Evolutionary conservation across 2,888 invertebrate species (phyloP).

Genomic region (Eudasyphora cyanicolor): DNA sequence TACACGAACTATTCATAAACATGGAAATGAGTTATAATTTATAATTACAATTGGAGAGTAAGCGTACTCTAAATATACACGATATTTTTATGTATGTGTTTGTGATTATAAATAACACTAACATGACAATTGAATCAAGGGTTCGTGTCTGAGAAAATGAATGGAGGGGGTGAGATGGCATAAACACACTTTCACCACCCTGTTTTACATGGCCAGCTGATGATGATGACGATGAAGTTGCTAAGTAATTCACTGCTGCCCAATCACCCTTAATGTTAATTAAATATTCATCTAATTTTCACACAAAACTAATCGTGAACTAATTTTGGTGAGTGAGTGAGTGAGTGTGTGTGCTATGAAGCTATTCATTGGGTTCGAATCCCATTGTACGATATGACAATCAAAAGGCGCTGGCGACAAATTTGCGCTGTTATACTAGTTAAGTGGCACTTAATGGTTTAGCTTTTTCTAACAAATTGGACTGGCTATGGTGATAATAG

Average conservation of each 20-base stretch:
- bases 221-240: neutral
- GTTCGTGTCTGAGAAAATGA: neutral
- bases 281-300: neutral
- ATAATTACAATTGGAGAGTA: neutral
- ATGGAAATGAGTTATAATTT: conserved; percentile 7
- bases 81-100: neutral
- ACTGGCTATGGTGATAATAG: neutral
- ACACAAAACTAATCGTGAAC: neutral
- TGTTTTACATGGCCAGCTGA: neutral
- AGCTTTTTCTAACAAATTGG: neutral
- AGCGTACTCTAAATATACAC: neutral
- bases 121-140: neutral
- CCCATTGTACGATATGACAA: too few species aligned
- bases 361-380: too few species aligned
- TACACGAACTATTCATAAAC: neutral
- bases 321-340: neutral
- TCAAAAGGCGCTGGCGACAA: too few species aligned
- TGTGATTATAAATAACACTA: neutral
- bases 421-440: too few species aligned
- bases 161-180: neutral
- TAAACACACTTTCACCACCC: neutral
- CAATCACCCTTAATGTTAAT: neutral
- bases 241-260: too few species aligned
- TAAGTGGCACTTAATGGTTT: neutral
- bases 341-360: too few species aligned